A percentile compares a stretch with the other conserved stretches of the same genome.
These are phyloP conservation scores for Spongilla lacustris DNA, from an alignment of 37 sponge, comb jelly and placozoan species.

Conservation along the genomic window DNA sequence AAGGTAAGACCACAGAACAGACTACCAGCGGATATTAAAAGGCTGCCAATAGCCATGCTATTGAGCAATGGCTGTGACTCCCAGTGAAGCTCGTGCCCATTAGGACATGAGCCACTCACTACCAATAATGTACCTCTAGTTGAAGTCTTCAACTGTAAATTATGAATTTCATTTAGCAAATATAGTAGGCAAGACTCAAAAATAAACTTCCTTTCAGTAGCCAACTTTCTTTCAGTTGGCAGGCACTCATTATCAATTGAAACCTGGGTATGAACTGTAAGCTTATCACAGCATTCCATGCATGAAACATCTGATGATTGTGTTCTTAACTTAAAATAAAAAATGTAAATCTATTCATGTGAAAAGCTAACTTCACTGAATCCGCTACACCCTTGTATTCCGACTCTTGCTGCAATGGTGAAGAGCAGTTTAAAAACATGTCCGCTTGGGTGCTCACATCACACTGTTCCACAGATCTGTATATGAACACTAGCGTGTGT, in stretches of 20 bases:
- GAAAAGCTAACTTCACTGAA: neutral
- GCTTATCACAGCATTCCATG: neutral
- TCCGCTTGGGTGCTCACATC: slow-evolving; percentile 12
- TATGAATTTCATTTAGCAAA: slow-evolving; percentile 6
- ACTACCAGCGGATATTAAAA: slow-evolving; percentile 2
- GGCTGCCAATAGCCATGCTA: slow-evolving; percentile 9
- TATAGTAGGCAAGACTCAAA: slow-evolving; percentile 2
- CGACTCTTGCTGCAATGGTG: slow-evolving; percentile 6
- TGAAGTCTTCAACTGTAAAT: slow-evolving; percentile 6
- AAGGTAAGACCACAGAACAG: neutral
- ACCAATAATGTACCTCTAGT: slow-evolving; percentile 11
- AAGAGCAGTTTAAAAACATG: slow-evolving; percentile 7
- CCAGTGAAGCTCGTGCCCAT: slow-evolving; percentile 16
- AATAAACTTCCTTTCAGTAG: slow-evolving; percentile 5
- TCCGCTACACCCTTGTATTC: neutral
- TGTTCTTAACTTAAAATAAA: neutral
- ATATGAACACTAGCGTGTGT: neutral
- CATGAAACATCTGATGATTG: neutral
- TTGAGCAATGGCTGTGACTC: slow-evolving; percentile 17
- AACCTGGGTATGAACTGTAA: neutral
- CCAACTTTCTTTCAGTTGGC: neutral
- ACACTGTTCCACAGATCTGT: slow-evolving; percentile 1
- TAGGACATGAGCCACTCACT: slow-evolving; percentile 9
- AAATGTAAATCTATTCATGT: neutral
- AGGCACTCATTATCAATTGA: neutral